phyloP scores from a whole-genome alignment of 1,140 invertebrate species.

The Ptiloglossa arizonensis region DNA sequence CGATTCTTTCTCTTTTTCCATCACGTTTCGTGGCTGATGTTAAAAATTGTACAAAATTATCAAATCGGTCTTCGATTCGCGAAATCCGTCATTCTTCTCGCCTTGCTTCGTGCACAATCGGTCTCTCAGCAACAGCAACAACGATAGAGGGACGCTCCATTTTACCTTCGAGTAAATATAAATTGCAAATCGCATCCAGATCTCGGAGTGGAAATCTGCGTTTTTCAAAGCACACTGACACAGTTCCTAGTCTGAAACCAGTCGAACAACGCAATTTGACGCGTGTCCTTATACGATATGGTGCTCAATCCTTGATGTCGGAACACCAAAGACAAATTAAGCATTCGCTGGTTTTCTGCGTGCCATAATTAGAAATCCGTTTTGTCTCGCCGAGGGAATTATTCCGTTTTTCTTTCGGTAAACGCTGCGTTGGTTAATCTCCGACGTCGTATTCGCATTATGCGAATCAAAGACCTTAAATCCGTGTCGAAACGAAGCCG shows the following conservation, averaged over 20 bases:
- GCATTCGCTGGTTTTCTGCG: constrained; percentile 12
- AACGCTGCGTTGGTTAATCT: background rate
- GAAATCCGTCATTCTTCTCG: too few relatives aligned
- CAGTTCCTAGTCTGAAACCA: constrained; percentile 45
- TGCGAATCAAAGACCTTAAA: background rate
- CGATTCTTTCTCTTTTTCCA: too few relatives aligned
- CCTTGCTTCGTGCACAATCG: background rate
- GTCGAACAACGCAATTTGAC: constrained; percentile 23
- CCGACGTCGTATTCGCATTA: too few relatives aligned
- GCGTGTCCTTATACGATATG: constrained; percentile 35
- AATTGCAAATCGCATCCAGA: background rate
- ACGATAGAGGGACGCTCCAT: background rate
- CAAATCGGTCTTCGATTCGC: background rate
- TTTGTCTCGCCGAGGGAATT: constrained; percentile 11
- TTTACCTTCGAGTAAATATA: background rate
- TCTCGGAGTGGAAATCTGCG: background rate
- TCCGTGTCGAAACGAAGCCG: background rate
- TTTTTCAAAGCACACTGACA: constrained; percentile 17
- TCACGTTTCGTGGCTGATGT: too few relatives aligned
- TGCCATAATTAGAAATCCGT: background rate
- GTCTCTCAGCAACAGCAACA: background rate
- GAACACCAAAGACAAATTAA: constrained; percentile 1
- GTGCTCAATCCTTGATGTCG: background rate
- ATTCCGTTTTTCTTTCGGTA: background rate
- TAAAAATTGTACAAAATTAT: too few relatives aligned